These are phyloP conservation scores for Apodemia duryi DNA, from an alignment of 2,888 invertebrate genomes.

Conservation along the genomic window DNA sequence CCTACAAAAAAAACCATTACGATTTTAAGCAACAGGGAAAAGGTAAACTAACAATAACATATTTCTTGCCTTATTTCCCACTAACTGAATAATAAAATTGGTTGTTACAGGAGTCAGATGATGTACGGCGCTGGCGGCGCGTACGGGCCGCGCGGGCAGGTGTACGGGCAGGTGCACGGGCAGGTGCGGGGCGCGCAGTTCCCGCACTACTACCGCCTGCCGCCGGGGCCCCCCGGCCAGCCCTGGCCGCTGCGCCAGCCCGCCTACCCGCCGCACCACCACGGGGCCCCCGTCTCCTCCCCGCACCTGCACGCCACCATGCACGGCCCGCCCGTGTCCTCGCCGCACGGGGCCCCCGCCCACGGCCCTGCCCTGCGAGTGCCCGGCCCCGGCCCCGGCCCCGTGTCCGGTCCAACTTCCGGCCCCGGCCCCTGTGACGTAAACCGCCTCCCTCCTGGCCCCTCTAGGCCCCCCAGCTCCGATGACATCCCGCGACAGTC, in stretches of 20 bases:
- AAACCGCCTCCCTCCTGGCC: constrained; percentile 19
- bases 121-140: constrained; percentile 51
- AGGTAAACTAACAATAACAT: too few relatives aligned
- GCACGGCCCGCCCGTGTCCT: constrained; percentile 30
- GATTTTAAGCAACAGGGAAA: too few relatives aligned
- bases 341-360: constrained; percentile 23
- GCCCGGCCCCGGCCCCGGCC: constrained; percentile 25
- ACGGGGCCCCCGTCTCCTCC: constrained; percentile 20
- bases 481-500: neutral
- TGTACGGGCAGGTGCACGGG: constrained; percentile 41
- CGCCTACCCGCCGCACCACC: constrained; percentile 25
- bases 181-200: constrained; percentile 31
- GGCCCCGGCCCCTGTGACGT: constrained; percentile 23
- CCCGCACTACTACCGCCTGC: constrained; percentile 23
- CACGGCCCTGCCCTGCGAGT: constrained; percentile 29
- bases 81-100: too few relatives aligned
- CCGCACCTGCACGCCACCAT: neutral
- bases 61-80: too few relatives aligned
- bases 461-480: constrained; percentile 26
- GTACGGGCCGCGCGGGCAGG: constrained; percentile 50
- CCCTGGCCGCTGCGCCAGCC: constrained; percentile 5
- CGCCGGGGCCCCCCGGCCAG: constrained; percentile 30
- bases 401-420: constrained; percentile 15
- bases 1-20: too few relatives aligned
- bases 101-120: constrained; percentile 55